phyloP scores from a whole-genome alignment of 2,797 vertebrate genomes.

The Ctenopoma multispine region DNA sequence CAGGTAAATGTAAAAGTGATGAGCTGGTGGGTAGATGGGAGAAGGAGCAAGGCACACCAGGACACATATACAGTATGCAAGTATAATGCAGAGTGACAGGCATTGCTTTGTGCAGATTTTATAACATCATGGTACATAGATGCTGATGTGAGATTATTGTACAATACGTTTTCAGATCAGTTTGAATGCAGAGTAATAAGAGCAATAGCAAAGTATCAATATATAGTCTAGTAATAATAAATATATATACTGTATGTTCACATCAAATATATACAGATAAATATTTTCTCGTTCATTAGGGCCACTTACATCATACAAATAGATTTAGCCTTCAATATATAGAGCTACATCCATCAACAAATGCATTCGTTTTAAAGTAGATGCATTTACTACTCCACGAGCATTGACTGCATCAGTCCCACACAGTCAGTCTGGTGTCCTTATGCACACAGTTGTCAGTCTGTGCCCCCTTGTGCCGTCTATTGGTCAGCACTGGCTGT shows the following conservation, averaged over 20 bases:
- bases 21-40: slow-evolving; percentile 38
- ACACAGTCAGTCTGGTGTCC: slow-evolving; percentile 15
- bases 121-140: slow-evolving; percentile 12
- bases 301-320: slow-evolving; percentile 53
- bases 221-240: slow-evolving; percentile 41
- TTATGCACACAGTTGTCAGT: background rate
- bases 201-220: slow-evolving; percentile 15
- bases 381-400: slow-evolving; percentile 4
- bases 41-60: slow-evolving; percentile 30
- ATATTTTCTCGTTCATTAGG: slow-evolving; percentile 38
- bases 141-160: background rate
- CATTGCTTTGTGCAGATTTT: slow-evolving; percentile 19
- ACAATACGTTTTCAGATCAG: slow-evolving; percentile 16
- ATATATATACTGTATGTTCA: slow-evolving; percentile 56
- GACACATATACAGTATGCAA: slow-evolving; percentile 26
- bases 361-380: slow-evolving; percentile 31
- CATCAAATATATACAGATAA: slow-evolving; percentile 55
- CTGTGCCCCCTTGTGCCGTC: slow-evolving; percentile 1
- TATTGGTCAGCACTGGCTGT: slow-evolving; percentile 34
- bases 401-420: slow-evolving; percentile 19
- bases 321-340: slow-evolving; percentile 29
- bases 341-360: slow-evolving; percentile 21
- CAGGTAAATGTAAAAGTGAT: slow-evolving; percentile 36
- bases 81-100: slow-evolving; percentile 5
- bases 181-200: slow-evolving; percentile 19